A percentile compares a stretch with the other conserved stretches of the same genome.
phyloP scores from a whole-genome alignment of 2,797 vertebrate genomes.

The Emys orbicularis region DNA sequence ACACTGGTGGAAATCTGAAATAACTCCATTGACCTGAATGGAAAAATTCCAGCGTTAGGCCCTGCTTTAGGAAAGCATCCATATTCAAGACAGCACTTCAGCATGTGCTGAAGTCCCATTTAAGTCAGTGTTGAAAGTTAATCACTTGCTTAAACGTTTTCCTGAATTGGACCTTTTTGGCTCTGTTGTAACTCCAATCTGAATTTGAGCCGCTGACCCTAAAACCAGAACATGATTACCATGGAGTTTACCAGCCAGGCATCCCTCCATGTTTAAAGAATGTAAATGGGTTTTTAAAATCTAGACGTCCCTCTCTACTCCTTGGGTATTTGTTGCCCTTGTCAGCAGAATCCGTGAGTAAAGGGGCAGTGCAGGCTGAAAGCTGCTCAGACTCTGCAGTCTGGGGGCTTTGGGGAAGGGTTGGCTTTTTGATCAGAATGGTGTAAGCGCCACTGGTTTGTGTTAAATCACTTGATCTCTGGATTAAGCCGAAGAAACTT shows the following conservation, averaged over 20 bases:
- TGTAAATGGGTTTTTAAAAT: not conserved
- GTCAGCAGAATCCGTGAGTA: constrained; percentile 17
- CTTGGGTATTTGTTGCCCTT: not conserved
- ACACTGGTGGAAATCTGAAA: not conserved
- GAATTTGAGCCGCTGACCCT: constrained; percentile 20
- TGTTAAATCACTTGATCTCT: not conserved
- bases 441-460: not conserved
- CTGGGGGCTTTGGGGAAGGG: not conserved
- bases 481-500: constrained; percentile 37
- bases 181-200: constrained; percentile 14
- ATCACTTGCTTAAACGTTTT: constrained; percentile 15
- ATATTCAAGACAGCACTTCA: not conserved
- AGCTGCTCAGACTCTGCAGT: not conserved
- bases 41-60: constrained; percentile 27
- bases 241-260: constrained; percentile 14
- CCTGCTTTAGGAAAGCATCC: constrained; percentile 45
- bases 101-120: not conserved
- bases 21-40: constrained; percentile 43
- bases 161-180: constrained; percentile 24
- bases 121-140: not conserved
- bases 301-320: not conserved
- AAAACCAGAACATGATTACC: constrained; percentile 1
- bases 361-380: constrained; percentile 1
- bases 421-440: constrained; percentile 21
- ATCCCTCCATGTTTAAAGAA: constrained; percentile 16